Base-by-base conservation (phyloP, 1,140 invertebrate genomes). In the Druon quercuslanigerum region DNA sequence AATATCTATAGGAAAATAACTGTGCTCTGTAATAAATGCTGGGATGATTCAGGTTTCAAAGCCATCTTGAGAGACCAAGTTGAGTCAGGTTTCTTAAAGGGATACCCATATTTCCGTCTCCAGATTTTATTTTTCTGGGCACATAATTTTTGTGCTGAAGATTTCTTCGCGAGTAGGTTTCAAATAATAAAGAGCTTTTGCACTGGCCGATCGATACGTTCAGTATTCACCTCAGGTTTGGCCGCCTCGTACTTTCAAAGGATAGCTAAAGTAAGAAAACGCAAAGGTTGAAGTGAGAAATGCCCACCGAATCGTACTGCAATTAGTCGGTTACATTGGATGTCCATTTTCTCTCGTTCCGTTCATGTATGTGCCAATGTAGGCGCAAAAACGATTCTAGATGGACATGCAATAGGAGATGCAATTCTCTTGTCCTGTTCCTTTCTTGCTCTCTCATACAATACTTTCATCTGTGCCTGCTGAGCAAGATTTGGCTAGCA, bases 321-420 rank as follows among this genome's bases (percentile, higher is more conserved):
- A 66, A 66, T 66, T 66, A 46, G 60, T 66, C 33, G 60, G 60
- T 66, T 66, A 66, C 60, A 40, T 66, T 66, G 60, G 60, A 66
- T 66, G 60, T 66, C 60, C 60, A 66, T 66, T 66, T 66, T 16
- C 25, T 66, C 16, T 66, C 60, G 60, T 66, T 66, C 20, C 33
- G 46, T 66, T 66, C 40, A 66, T 56, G 20, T 56, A 56, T 66
- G 40, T 25, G 40, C 25, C 14, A 66, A 66, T 40, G 25, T 25
- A 66, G 60, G 40, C 60, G 12, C 60, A 66, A 9, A 46, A 5
- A 46, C 9, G 40, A 46, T 46, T 46, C 40, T 46, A 46, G 40
- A 46, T 46, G 40, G 40, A 46, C 40, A 46, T 46, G 7, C 7
- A 66, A 66, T 66, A n/a, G 60, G 9, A 33, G 13, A 13, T 66